Conservation (phyloP, 2,113 vertebrate species). For the Lanius ludovicianus region DNA sequence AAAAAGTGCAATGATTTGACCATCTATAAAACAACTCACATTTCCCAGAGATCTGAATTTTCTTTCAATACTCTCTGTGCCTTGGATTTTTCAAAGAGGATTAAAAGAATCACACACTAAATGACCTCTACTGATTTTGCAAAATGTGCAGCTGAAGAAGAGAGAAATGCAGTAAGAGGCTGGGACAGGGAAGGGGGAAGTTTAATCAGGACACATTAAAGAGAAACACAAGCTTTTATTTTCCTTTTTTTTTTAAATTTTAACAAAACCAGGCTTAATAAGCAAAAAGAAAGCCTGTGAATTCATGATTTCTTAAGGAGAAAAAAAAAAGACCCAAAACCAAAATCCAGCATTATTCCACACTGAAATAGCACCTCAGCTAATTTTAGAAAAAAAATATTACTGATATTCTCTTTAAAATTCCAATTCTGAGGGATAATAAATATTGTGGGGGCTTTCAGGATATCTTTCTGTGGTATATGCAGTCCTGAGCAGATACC, state of each 20-base stretch:
- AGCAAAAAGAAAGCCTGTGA: constrained; percentile 11
- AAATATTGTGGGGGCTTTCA: background rate
- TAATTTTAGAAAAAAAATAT: constrained; percentile 80
- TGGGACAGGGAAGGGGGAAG: background rate
- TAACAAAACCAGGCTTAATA: background rate
- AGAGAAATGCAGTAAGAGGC: background rate
- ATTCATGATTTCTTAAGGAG: background rate
- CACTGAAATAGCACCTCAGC: constrained; percentile 67
- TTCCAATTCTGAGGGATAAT: background rate
- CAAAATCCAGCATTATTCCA: constrained; percentile 55
- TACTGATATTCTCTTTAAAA: constrained; percentile 76
- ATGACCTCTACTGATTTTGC: constrained; percentile 6
- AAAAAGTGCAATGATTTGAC: background rate
- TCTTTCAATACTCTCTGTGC: background rate
- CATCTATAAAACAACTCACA: background rate
- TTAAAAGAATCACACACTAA: background rate
- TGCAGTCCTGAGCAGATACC: background rate
- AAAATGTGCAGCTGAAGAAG: constrained; percentile 27
- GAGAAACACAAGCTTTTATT: background rate
- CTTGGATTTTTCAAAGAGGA: constrained; percentile 8
- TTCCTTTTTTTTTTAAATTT: background rate
- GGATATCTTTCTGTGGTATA: background rate
- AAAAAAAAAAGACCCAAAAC: background rate
- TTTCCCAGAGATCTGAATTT: constrained; percentile 5
- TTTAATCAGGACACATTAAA: constrained; percentile 2